Evolutionary conservation across 2,888 invertebrate genomes (phyloP), one percentile per base, ranked within the genome.

Genomic region (Lepeophtheirus nordmannii): DNA sequence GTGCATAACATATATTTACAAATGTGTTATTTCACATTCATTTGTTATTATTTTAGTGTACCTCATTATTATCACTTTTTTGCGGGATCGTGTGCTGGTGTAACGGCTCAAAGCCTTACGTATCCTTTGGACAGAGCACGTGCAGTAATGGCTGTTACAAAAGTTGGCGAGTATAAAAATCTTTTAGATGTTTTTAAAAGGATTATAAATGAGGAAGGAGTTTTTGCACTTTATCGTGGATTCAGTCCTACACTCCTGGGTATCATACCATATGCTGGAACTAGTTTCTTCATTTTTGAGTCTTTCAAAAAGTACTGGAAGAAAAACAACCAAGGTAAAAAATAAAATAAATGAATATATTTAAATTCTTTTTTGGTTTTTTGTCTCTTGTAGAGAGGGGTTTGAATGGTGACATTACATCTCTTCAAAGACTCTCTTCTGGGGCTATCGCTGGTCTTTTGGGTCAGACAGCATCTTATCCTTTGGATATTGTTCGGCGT

Each of bases 281-380:
- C 88, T 63, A 92, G 94, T 17, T 98, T 98, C 79, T 96, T 87
- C 78, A 97, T 92, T 0, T 98, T 94, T 74, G 97, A 97, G 78
- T 86, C 89, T 0, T 80, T 97, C 37, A 97, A 97, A 76, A 83
- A 84, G 68, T 77, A 83, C 71, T 83, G 89, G 73, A 76, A 79
- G 73, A 85, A 89, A 89, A 74, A 78, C 30, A 76, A 11, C 20
- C 37, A 12, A 65, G 58, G 12, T 14, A 58, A 1, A 58, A 3
- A 40, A 17, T 37, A 14, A 61, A 5, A 22, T 30, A 9, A 17
- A 30, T 3, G 61, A 17, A 8, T 17, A 14, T n/a, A n/a, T n/a
- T n/a, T n/a, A n/a, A n/a, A n/a, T n/a, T n/a, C n/a, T n/a, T n/a
- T n/a, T n/a, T n/a, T n/a, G 39, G n/a, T n/a, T n/a, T n/a, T n/a